Conservation (phyloP, 2,888 invertebrate species). For the Lochmaea capreae region DNA sequence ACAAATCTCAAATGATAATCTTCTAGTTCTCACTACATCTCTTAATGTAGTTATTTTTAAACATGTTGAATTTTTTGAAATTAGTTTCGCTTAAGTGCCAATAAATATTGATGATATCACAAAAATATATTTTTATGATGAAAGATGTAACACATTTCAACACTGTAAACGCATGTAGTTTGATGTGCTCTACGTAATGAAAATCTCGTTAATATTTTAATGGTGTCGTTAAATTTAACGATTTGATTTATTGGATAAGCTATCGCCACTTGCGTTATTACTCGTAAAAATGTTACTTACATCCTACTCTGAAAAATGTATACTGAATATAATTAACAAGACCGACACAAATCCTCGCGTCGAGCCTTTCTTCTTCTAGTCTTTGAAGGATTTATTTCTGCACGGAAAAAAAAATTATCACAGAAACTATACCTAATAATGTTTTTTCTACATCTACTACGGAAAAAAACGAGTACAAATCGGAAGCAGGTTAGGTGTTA, state of each 20-base stretch:
- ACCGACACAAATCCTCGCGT: not conserved
- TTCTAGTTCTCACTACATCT: no score
- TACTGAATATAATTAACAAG: not conserved
- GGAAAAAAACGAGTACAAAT: no score
- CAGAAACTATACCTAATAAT: no score
- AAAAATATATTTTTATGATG: not conserved
- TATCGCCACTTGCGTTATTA: not conserved
- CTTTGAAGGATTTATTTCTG: no score
- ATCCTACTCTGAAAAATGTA: not conserved
- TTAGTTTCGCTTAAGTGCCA: not conserved
- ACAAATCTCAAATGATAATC: no score
- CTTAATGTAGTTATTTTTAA: no score
- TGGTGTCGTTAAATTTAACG: constrained; percentile 4
- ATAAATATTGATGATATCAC: not conserved
- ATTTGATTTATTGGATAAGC: constrained; percentile 3
- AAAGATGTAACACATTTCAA: not conserved
- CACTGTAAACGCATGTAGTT: not conserved
- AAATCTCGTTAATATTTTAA: not conserved
- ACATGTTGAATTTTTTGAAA: not conserved
- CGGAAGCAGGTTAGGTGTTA: no score
- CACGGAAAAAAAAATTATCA: no score
- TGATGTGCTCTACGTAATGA: not conserved
- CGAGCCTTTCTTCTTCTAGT: no score
- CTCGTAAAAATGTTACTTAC: not conserved
- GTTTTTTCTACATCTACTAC: no score